Conservation (phyloP, 2,888 invertebrate genomes). For the Glaucopsyche alexis region DNA sequence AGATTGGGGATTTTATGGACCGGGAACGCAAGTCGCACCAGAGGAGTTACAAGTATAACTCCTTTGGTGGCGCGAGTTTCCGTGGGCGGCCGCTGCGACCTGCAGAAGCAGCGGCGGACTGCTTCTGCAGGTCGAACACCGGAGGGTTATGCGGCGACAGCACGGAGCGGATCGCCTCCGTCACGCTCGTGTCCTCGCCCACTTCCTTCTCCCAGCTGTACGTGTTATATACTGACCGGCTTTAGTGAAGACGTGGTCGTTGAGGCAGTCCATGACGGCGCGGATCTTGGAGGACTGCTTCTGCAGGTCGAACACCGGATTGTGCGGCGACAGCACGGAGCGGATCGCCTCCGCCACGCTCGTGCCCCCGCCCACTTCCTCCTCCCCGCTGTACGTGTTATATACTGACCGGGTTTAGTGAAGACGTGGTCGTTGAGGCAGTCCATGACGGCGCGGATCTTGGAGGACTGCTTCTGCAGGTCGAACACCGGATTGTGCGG, state of each 20-base stretch:
- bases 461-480: constrained; percentile 81
- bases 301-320: constrained; percentile 84
- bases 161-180: constrained; percentile 81
- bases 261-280: constrained; percentile 79
- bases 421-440: constrained; percentile 78
- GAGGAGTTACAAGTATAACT: no score
- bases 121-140: constrained; percentile 80
- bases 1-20: no score
- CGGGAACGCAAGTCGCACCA: no score
- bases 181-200: constrained; percentile 67
- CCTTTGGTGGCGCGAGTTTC: no score
- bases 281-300: constrained; percentile 84
- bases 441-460: constrained; percentile 81
- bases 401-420: constrained; percentile 53
- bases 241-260: constrained; percentile 71
- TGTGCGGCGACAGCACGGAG: constrained; percentile 82
- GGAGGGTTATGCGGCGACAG: constrained; percentile 85
- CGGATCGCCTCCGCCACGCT: constrained; percentile 79
- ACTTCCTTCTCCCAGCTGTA: no score
- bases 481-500: constrained; percentile 87
- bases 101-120: no score
- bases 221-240: constrained; percentile 51
- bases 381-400: no score
- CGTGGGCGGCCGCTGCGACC: no score
- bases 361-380: constrained; percentile 57